phyloP scores from a whole-genome alignment of 35 echinoderm and acorn worm genomes.

The Ptychodera flava region DNA sequence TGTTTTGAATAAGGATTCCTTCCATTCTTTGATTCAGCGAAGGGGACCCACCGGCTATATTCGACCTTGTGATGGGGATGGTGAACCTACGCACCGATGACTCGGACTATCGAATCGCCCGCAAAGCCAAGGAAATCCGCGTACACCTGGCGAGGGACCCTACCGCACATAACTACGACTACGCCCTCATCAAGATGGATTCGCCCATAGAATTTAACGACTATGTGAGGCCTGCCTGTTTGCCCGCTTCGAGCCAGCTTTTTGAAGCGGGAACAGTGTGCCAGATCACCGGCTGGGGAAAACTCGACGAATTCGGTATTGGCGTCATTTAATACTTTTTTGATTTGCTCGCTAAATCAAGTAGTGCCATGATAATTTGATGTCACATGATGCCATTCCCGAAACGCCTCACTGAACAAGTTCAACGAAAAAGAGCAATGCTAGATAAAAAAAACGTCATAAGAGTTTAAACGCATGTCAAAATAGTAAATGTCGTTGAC shows the following conservation, averaged over 20 bases:
- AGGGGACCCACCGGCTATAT: neutral
- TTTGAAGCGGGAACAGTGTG: neutral
- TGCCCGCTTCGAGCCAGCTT: neutral
- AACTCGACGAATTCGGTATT: neutral
- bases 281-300: conserved; percentile 6
- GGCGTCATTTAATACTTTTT: too few relatives aligned
- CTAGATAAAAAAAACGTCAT: too few relatives aligned
- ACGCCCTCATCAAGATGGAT: neutral
- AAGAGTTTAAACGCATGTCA: too few relatives aligned
- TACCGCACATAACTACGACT: neutral
- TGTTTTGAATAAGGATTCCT: too few relatives aligned
- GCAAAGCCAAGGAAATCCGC: neutral
- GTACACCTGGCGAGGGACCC: neutral
- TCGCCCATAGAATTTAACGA: conserved; percentile 22
- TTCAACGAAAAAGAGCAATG: too few relatives aligned
- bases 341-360: too few relatives aligned
- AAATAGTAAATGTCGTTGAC: too few relatives aligned
- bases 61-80: neutral
- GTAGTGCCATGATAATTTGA: too few relatives aligned
- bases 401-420: too few relatives aligned
- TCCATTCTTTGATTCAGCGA: too few relatives aligned
- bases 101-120: neutral
- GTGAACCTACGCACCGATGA: neutral
- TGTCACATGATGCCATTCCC: too few relatives aligned
- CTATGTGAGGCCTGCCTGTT: conserved; percentile 20